These are phyloP conservation scores for Pipra filicauda DNA, from an alignment of 2,113 vertebrate genomes.

Conservation along the genomic window DNA sequence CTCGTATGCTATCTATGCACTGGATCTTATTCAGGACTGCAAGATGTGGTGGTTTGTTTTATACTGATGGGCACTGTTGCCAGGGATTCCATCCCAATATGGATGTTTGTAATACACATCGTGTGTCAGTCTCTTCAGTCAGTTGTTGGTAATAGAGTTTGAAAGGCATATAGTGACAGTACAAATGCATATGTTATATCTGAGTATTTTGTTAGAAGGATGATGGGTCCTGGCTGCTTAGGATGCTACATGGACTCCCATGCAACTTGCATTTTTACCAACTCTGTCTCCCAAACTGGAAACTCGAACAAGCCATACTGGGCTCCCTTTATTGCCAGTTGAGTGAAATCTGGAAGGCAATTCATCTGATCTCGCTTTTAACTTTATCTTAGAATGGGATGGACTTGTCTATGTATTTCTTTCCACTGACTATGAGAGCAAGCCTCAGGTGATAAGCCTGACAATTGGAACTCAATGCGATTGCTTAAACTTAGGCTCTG, in stretches of 20 bases:
- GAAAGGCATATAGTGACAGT: constrained; percentile 48
- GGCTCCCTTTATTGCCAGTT: neutral
- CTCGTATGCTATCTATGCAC: constrained; percentile 22
- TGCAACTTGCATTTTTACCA: neutral
- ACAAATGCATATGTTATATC: constrained; percentile 54
- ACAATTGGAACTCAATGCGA: neutral
- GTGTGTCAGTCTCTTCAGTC: constrained; percentile 54
- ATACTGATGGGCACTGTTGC: constrained; percentile 35
- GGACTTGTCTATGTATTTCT: neutral
- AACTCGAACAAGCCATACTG: neutral
- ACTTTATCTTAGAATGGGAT: neutral
- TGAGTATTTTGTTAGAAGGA: constrained; percentile 10
- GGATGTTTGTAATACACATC: constrained; percentile 36
- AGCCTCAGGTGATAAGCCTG: neutral
- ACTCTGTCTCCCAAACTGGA: neutral
- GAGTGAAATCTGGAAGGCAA: neutral
- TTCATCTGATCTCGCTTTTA: neutral
- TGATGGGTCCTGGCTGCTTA: neutral
- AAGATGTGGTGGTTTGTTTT: constrained; percentile 51
- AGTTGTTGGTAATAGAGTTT: constrained; percentile 42
- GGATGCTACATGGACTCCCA: neutral
- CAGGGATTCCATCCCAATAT: constrained; percentile 45
- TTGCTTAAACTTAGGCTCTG: neutral
- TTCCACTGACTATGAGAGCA: neutral
- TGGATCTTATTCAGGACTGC: constrained; percentile 47